phyloP scores from a whole-genome alignment of 2,888 invertebrate species.

The Poecilus cupreus region DNA sequence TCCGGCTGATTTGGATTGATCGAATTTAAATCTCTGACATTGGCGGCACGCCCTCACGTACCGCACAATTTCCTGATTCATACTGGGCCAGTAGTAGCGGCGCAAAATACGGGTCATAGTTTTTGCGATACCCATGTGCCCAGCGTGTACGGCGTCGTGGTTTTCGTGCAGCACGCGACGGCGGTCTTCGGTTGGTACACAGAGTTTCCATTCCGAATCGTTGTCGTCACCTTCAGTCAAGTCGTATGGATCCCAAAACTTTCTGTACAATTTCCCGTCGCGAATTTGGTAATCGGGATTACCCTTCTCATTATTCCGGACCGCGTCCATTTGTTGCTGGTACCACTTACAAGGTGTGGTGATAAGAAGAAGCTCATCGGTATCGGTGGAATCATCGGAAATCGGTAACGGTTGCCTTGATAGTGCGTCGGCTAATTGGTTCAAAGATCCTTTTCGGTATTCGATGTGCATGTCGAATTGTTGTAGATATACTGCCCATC shows the following conservation, averaged over 20 bases:
- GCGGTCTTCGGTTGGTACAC: conserved; percentile 34
- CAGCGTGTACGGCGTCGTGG: conserved; percentile 57
- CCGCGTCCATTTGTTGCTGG: too few relatives aligned
- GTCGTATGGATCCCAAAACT: conserved; percentile 21
- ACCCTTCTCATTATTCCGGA: too few relatives aligned
- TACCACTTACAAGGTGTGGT: not conserved
- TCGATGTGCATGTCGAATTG: conserved; percentile 62
- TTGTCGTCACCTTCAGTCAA: conserved; percentile 21
- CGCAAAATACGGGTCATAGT: conserved; percentile 54
- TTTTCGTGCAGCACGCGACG: conserved; percentile 30
- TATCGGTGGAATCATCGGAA: not conserved
- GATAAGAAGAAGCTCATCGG: not conserved
- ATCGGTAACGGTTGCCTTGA: conserved; percentile 58
- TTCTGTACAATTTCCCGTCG: conserved; percentile 13
- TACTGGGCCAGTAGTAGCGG: conserved; percentile 62
- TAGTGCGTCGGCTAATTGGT: conserved; percentile 61
- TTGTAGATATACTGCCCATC: conserved; percentile 62
- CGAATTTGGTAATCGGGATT: conserved; percentile 33
- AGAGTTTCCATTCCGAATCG: conserved; percentile 48
- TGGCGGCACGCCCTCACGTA: conserved; percentile 62
- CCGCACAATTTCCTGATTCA: not conserved
- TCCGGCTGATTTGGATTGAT: conserved; percentile 54
- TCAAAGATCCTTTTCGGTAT: conserved; percentile 61
- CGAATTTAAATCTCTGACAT: conserved; percentile 63
- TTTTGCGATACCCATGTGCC: conserved; percentile 60